Evolutionary conservation across 2,113 vertebrate genomes (phyloP).

Genomic region (Zosterops borbonicus): DNA sequence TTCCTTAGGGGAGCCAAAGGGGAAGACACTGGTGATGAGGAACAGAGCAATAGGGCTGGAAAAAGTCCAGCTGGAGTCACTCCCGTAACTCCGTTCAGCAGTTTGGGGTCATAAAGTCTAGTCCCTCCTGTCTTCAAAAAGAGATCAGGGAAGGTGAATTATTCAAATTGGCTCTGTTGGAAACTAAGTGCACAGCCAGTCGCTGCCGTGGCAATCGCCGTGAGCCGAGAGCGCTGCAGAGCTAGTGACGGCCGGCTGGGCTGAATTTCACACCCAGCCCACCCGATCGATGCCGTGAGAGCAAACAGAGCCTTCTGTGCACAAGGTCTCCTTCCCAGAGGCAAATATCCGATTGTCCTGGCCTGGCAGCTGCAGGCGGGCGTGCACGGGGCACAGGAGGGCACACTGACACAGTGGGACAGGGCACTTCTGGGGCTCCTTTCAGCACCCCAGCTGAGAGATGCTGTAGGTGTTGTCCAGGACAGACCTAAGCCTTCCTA

Average conservation of each 20-base stretch:
- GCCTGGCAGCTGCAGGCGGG: neutral
- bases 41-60: neutral
- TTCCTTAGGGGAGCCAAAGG: neutral
- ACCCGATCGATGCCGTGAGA: neutral
- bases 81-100: neutral
- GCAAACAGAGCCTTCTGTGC: neutral
- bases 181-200: neutral
- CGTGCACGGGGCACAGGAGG: accelerated
- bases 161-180: neutral
- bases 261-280: neutral
- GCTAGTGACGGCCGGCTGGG: neutral
- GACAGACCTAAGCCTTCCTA: neutral
- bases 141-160: slow-evolving; percentile 23
- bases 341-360: slow-evolving; percentile 13
- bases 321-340: slow-evolving; percentile 59
- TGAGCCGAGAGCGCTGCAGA: neutral
- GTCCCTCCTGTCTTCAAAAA: neutral
- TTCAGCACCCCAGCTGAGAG: neutral
- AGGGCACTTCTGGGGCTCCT: neutral
- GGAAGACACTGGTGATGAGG: neutral
- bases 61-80: neutral
- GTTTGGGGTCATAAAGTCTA: neutral
- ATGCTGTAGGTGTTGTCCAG: neutral
- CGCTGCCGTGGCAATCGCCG: neutral
- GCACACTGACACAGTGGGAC: accelerated